phyloP scores from a whole-genome alignment of 30 jellyfish, hydroid and myxozoan genomes.

The Turritopsis dohrnii region DNA sequence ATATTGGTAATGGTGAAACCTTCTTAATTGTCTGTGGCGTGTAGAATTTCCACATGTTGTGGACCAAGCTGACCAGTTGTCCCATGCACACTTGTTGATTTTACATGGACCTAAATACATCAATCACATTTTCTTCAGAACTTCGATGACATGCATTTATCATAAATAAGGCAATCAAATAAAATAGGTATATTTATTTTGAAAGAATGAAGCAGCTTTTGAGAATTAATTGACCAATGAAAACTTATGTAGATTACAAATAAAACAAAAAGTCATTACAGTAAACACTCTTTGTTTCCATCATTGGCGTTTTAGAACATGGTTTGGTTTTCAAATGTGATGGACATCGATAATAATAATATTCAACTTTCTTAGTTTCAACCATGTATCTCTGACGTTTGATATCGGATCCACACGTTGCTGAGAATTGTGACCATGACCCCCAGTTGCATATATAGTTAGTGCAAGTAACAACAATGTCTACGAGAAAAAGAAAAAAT shows the following conservation, averaged over 20 bases:
- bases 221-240: no score
- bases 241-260: not conserved
- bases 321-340: slow-evolving; percentile 1
- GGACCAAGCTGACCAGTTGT: slow-evolving; percentile 67
- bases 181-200: no score
- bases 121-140: not conserved
- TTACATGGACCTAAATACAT: slow-evolving; percentile 20
- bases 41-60: slow-evolving; percentile 36
- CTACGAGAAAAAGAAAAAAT: not conserved
- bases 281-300: not conserved
- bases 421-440: slow-evolving; percentile 8
- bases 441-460: slow-evolving; percentile 16
- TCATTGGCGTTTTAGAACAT: slow-evolving; percentile 8
- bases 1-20: not conserved
- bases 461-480: not conserved
- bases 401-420: slow-evolving; percentile 13
- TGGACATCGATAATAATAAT: slow-evolving; percentile 5
- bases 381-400: slow-evolving; percentile 3
- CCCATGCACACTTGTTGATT: slow-evolving; percentile 32
- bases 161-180: no score
- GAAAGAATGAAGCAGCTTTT: no score
- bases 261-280: not conserved
- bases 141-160: no score
- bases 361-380: not conserved
- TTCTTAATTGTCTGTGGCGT: slow-evolving; percentile 40